A percentile compares a stretch with the other conserved stretches of the same genome.
Conservation (phyloP, 2,888 invertebrate species). For the Drosophila antonietae region DNA sequence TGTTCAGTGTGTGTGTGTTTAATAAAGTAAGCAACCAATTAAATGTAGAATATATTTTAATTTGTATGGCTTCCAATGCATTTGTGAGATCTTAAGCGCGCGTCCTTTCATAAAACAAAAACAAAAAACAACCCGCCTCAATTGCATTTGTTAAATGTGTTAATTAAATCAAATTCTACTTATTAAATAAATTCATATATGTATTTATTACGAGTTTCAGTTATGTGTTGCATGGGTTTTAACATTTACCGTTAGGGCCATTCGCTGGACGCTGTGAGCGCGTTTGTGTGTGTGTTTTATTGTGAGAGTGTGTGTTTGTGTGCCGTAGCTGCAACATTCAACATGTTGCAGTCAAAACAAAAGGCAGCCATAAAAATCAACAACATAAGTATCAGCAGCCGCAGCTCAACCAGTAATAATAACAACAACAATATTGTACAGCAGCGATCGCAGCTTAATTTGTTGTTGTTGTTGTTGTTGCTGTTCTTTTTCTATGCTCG, state of each 20-base stretch:
- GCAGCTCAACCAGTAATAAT: constrained; percentile 19
- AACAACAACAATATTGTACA: constrained; percentile 41
- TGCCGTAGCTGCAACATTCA: constrained; percentile 59
- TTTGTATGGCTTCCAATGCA: constrained; percentile 2
- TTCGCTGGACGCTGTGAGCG: constrained; percentile 18
- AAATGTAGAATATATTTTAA: neutral
- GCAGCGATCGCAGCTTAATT: constrained; percentile 43
- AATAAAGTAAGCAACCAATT: constrained; percentile 29
- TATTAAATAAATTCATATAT: constrained; percentile 4
- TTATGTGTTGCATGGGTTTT: constrained; percentile 54
- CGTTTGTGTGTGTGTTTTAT: constrained; percentile 4
- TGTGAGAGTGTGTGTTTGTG: constrained; percentile 18
- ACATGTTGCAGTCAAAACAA: constrained; percentile 71
- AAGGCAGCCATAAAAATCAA: constrained; percentile 39
- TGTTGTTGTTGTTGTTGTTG: constrained; percentile 48
- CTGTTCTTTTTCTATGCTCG: constrained; percentile 44
- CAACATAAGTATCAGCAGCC: constrained; percentile 36
- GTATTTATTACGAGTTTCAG: constrained; percentile 32
- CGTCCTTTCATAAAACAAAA: constrained; percentile 43
- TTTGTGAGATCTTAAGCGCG: constrained; percentile 17
- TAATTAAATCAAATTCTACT: constrained; percentile 32
- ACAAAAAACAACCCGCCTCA: constrained; percentile 24
- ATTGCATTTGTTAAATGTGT: constrained; percentile 15
- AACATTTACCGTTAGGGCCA: constrained; percentile 59
- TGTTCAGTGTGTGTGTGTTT: constrained; percentile 13